These are phyloP conservation scores for Lagenorhynchus albirostris DNA, from an alignment of 2,113 vertebrate genomes.

Conservation along the genomic window DNA sequence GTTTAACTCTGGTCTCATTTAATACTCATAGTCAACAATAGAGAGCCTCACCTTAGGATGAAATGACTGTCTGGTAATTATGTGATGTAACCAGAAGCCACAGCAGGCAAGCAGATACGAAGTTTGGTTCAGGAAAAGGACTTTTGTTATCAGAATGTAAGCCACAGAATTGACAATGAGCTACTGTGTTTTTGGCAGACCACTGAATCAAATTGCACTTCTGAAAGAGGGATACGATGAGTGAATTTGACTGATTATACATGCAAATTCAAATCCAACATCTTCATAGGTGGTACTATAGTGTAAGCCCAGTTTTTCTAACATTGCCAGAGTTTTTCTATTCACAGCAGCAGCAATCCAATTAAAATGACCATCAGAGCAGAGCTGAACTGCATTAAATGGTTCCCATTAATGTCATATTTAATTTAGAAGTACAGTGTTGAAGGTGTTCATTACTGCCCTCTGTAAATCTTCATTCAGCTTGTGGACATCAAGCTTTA, in stretches of 20 bases:
- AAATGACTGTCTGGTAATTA: neutral
- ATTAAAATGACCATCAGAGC: conserved; percentile 81
- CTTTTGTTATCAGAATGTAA: neutral
- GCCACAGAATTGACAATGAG: conserved; percentile 14
- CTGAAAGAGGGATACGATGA: neutral
- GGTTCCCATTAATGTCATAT: conserved; percentile 78
- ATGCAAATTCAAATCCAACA: conserved; percentile 61
- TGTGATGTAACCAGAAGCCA: neutral
- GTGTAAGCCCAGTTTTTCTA: conserved; percentile 59
- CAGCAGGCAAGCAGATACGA: neutral
- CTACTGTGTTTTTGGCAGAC: conserved; percentile 8
- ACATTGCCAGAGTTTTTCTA: conserved; percentile 72
- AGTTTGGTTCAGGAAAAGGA: conserved; percentile 6
- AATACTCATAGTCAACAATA: neutral
- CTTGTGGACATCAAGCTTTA: conserved; percentile 57
- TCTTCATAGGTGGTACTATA: conserved; percentile 35
- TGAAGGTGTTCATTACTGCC: conserved; percentile 73
- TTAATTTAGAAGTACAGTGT: conserved; percentile 73
- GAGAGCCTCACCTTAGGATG: neutral
- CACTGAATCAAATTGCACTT: conserved; percentile 38
- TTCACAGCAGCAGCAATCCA: conserved; percentile 69
- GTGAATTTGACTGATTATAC: conserved; percentile 42
- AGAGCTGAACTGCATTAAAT: conserved; percentile 71
- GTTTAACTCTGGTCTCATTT: conserved; percentile 9
- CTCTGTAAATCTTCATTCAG: conserved; percentile 60